Evolutionary conservation across 2,113 vertebrate species (phyloP).

Genomic region (Bos javanicus): DNA sequence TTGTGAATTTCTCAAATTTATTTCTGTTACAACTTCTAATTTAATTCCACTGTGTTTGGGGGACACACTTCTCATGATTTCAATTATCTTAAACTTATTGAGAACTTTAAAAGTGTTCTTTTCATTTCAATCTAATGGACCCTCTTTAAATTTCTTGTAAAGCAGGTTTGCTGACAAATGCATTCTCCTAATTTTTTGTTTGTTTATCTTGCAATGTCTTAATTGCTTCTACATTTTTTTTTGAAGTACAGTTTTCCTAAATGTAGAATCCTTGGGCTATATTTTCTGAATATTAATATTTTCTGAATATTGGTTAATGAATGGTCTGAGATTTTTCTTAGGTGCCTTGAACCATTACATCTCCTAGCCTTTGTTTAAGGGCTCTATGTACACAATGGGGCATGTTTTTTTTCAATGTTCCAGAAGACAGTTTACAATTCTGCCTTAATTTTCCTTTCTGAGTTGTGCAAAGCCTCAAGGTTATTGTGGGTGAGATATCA

Average conservation of each 20-base stretch:
- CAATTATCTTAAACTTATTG: neutral
- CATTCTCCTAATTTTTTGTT: neutral
- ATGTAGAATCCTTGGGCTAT: neutral
- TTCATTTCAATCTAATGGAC: neutral
- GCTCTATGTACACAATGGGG: neutral
- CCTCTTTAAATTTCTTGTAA: neutral
- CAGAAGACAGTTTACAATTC: neutral
- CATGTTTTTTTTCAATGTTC: neutral
- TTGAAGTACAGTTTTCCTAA: neutral
- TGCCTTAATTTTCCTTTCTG: neutral
- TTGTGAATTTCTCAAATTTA: neutral
- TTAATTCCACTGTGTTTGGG: neutral
- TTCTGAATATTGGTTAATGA: neutral
- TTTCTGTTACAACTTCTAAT: neutral
- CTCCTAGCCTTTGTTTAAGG: neutral
- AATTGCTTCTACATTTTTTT: neutral
- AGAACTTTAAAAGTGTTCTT: neutral
- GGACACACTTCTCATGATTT: neutral
- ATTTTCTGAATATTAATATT: neutral
- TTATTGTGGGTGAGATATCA: neutral
- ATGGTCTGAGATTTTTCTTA: neutral
- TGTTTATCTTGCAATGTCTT: neutral
- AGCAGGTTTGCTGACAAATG: neutral
- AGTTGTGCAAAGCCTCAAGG: neutral
- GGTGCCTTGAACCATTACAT: neutral